Base-by-base conservation (phyloP, 2,888 invertebrate species). In the Cheilosia impressa region DNA sequence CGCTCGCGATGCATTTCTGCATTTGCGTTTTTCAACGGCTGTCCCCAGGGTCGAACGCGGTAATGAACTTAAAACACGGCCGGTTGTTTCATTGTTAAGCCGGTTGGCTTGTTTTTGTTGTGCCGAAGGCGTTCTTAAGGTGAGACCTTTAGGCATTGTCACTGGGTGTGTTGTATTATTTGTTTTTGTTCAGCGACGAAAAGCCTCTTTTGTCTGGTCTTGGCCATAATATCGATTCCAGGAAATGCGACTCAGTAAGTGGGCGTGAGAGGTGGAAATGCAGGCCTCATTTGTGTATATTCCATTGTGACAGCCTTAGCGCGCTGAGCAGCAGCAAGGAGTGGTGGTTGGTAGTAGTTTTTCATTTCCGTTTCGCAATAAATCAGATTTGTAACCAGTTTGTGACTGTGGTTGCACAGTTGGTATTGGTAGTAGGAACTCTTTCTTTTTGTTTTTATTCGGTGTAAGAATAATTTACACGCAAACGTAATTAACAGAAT, bases 331-430 rank as follows among this genome's bases (percentile, higher is more conserved):
- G 50, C 34, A n/a, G 50, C 38, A 17, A 10, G 24, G 24, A 50
- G 75, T 71, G 50, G 63, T 57, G 53, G 41, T 52, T 45, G 27
- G 38, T 34, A 65, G 71, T 66, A 66, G 82, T 63, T 68, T 65
- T 55, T 43, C 68, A 73, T 83, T 73, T 83, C 83, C 83, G 83
- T 78, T 83, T 68, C 63, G 73, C 50, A 55, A 73, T 82, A 83
- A 68, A 78, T 78, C 78, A 73, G 83, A 78, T 78, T 63, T 73
- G 62, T 43, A 78, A 83, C 78, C 83, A 73, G 83, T 83, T 78
- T 73, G 17, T 41, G 72, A 69, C 45, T 55, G 45, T 71, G 47
- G 43, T 75, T 68, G 73, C 31, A 13, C 60, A 65, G 75, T 53
- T 68, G 60, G 31, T 31, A 31, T 31, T 31, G 31, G 50, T 22